Conservation (phyloP, 2,888 invertebrate species). For the Callyntrura guangdongensis region DNA sequence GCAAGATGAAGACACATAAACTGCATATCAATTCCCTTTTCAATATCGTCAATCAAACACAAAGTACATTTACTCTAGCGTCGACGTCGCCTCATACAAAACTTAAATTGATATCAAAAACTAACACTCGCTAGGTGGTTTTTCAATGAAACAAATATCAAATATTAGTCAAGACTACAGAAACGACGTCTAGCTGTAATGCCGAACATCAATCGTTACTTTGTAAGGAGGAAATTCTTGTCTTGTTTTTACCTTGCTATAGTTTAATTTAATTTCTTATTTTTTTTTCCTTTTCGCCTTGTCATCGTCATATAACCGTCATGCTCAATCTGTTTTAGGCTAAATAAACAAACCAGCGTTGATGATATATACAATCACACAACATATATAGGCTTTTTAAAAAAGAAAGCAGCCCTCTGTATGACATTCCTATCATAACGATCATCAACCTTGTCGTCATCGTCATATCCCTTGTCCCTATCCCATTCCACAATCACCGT, state of each 20-base stretch:
- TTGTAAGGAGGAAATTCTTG: too few relatives aligned
- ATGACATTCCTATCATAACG: conserved; percentile 26
- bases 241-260: too few relatives aligned
- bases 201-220: neutral
- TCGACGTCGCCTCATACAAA: neutral
- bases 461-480: conserved; percentile 12
- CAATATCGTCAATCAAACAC: conserved; percentile 15
- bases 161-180: neutral
- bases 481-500: neutral
- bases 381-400: neutral
- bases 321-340: too few relatives aligned
- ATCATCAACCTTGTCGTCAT: conserved; percentile 64
- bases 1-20: conserved; percentile 2
- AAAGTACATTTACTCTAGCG: neutral
- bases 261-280: too few relatives aligned
- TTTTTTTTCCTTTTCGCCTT: too few relatives aligned
- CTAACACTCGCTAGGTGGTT: too few relatives aligned
- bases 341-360: too few relatives aligned
- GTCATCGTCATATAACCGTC: too few relatives aligned
- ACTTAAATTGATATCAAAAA: too few relatives aligned
- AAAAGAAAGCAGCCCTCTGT: conserved; percentile 53
- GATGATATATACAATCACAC: too few relatives aligned
- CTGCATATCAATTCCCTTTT: neutral
- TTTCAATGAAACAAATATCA: too few relatives aligned
- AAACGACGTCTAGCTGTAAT: neutral